phyloP scores from a whole-genome alignment of 2,113 vertebrate genomes.

The Oceanodroma tethys region DNA sequence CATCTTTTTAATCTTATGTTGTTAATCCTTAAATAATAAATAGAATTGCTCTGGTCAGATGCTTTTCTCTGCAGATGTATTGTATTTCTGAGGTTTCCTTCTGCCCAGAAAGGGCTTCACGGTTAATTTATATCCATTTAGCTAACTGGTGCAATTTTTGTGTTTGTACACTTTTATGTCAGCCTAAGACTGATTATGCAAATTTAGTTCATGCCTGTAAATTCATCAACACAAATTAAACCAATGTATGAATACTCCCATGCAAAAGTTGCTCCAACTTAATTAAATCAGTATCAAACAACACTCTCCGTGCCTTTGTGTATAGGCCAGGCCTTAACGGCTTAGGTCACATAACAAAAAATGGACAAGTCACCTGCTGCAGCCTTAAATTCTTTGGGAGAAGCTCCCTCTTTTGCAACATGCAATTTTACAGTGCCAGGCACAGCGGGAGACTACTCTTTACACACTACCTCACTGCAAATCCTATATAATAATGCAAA shows the following conservation, averaged over 20 bases:
- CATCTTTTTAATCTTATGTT: not conserved
- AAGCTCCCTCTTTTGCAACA: not conserved
- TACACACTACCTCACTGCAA: not conserved
- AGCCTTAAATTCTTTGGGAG: not conserved
- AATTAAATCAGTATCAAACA: constrained; percentile 9
- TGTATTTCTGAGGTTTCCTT: not conserved
- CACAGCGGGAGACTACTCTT: not conserved
- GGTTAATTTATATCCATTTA: constrained; percentile 55
- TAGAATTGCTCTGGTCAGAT: not conserved
- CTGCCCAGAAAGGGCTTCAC: not conserved
- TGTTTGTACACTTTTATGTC: not conserved
- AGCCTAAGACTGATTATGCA: constrained; percentile 34
- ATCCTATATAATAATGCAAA: not conserved
- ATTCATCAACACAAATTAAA: constrained; percentile 52
- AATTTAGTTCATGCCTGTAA: constrained; percentile 56
- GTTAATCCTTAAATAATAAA: not conserved
- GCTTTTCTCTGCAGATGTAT: not conserved
- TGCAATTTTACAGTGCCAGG: not conserved
- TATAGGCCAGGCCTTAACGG: not conserved
- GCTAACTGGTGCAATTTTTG: not conserved
- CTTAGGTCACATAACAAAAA: not conserved
- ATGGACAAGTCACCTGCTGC: not conserved
- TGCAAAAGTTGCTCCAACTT: not conserved
- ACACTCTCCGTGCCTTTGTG: not conserved
- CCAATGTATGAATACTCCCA: not conserved